Evolutionary conservation across 2,113 vertebrate genomes (phyloP).

Genomic region (Pipa parva): DNA sequence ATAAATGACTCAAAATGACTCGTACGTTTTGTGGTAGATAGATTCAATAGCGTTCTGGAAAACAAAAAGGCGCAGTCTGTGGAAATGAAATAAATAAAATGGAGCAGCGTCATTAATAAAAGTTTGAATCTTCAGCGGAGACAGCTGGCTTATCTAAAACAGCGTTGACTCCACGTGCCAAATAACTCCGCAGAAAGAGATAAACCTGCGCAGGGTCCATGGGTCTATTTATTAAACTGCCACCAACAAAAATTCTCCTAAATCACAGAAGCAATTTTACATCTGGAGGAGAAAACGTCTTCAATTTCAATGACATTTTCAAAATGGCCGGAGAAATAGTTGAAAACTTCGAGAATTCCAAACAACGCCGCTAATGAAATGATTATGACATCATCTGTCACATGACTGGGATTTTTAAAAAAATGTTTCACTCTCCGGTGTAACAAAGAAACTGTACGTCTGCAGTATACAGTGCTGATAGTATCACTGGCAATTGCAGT

Average conservation of each 20-base stretch:
- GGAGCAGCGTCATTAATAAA: conserved; percentile 37
- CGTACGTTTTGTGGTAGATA: conserved; percentile 28
- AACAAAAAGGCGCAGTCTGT: conserved; percentile 34
- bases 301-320: too few relatives aligned
- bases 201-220: neutral
- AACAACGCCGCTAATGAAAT: too few relatives aligned
- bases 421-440: too few relatives aligned
- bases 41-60: conserved; percentile 33
- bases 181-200: conserved; percentile 9
- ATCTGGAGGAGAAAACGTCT: neutral
- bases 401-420: too few relatives aligned
- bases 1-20: conserved; percentile 37
- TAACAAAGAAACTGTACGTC: too few relatives aligned
- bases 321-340: too few relatives aligned
- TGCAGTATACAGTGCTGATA: too few relatives aligned
- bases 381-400: too few relatives aligned
- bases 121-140: conserved; percentile 36
- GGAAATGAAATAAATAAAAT: conserved; percentile 36
- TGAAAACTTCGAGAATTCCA: too few relatives aligned
- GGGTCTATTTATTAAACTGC: conserved; percentile 17
- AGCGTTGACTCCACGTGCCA: conserved; percentile 5
- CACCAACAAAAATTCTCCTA: conserved; percentile 10
- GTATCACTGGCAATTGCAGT: too few relatives aligned
- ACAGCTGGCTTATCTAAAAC: conserved; percentile 36
- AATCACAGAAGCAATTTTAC: neutral